Evolutionary conservation across 2,888 invertebrate genomes (phyloP).

Genomic region (Cabera pusaria): DNA sequence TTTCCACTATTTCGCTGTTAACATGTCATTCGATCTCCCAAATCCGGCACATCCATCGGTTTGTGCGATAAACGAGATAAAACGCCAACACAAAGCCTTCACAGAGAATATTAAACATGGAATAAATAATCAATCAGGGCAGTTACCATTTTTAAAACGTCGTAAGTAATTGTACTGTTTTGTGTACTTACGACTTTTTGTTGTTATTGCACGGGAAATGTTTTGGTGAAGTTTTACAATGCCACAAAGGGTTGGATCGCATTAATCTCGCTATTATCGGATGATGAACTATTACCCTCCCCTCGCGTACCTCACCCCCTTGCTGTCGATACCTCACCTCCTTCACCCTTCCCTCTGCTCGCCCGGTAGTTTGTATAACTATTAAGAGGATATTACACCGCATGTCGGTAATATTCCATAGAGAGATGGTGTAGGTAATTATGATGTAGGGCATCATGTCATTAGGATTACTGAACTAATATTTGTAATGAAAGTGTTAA

Average conservation of each 20-base stretch:
- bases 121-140: slow-evolving; percentile 20
- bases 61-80: slow-evolving; percentile 16
- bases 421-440: slow-evolving; percentile 39
- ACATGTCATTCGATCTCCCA: slow-evolving; percentile 21
- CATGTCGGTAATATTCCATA: slow-evolving; percentile 55
- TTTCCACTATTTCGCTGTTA: slow-evolving; percentile 13
- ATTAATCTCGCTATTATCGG: slow-evolving; percentile 76
- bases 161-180: too few species aligned
- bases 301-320: slow-evolving; percentile 27
- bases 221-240: slow-evolving; percentile 69
- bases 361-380: slow-evolving; percentile 35
- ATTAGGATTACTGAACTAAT: slow-evolving; percentile 3
- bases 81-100: slow-evolving; percentile 18
- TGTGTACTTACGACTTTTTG: slow-evolving; percentile 7
- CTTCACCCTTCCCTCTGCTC: slow-evolving; percentile 14
- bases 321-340: slow-evolving; percentile 4
- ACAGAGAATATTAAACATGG: slow-evolving; percentile 22
- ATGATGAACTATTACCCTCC: slow-evolving; percentile 62
- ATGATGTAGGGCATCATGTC: slow-evolving; percentile 42
- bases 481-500: too few species aligned
- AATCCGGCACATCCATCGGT: slow-evolving; percentile 23
- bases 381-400: slow-evolving; percentile 64
- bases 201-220: slow-evolving; percentile 42
- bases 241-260: slow-evolving; percentile 75
- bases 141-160: slow-evolving; percentile 7